phyloP scores from a whole-genome alignment of 2,113 vertebrate genomes.

The Leptobrachium leishanense region DNA sequence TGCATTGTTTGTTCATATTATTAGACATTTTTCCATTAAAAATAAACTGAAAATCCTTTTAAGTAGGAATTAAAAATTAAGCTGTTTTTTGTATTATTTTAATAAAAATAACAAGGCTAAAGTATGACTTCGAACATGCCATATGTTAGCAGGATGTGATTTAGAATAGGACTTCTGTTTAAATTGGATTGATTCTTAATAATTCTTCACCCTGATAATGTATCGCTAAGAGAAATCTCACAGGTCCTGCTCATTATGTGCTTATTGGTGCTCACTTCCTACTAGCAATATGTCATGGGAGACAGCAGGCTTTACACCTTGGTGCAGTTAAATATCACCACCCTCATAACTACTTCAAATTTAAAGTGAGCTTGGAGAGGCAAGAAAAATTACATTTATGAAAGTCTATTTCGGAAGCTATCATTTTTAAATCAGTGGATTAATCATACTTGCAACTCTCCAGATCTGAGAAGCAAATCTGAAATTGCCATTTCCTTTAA shows the following conservation, averaged over 20 bases:
- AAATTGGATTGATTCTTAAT: background rate
- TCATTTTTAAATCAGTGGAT: slow-evolving; percentile 31
- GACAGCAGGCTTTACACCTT: background rate
- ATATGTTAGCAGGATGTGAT: background rate
- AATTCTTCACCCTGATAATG: background rate
- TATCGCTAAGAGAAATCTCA: background rate
- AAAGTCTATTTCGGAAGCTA: background rate
- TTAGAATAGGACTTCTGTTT: background rate
- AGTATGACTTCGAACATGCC: too few relatives aligned
- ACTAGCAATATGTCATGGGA: background rate
- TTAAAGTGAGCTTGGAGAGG: slow-evolving; percentile 7
- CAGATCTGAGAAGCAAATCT: slow-evolving; percentile 23
- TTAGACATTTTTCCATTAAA: too few relatives aligned
- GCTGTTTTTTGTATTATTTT: too few relatives aligned
- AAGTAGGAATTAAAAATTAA: too few relatives aligned
- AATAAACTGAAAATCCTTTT: too few relatives aligned
- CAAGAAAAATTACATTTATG: slow-evolving; percentile 12
- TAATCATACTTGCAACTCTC: slow-evolving; percentile 31
- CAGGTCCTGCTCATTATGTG: slow-evolving; percentile 4
- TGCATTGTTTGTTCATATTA: too few relatives aligned
- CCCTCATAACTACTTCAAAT: slow-evolving; percentile 15
- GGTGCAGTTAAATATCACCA: slow-evolving; percentile 6
- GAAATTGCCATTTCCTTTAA: slow-evolving; percentile 40
- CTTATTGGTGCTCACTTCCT: slow-evolving; percentile 5
- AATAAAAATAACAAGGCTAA: too few relatives aligned